Evolutionary conservation across 2,888 invertebrate species (phyloP).

Genomic region (Stenoptilia bipunctidactyla): DNA sequence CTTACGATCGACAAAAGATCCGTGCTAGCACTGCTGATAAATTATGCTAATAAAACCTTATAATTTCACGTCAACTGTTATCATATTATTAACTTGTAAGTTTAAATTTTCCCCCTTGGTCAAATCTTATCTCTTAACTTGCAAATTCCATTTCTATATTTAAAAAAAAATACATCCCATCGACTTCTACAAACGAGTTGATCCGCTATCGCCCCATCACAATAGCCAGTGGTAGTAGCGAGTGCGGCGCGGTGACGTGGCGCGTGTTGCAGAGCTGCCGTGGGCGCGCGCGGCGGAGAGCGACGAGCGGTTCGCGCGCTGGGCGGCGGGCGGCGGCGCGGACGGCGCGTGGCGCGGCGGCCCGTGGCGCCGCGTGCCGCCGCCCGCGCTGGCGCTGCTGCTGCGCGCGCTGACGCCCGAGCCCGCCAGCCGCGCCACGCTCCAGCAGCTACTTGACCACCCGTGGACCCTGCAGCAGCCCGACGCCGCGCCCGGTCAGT

Average conservation of each 20-base stretch:
- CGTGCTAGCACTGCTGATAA: too few relatives aligned
- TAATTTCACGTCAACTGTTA: too few relatives aligned
- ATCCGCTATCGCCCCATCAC: too few relatives aligned
- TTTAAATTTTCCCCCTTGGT: too few relatives aligned
- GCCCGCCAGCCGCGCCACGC: conserved; percentile 75
- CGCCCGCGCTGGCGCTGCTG: conserved; percentile 79
- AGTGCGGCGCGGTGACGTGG: conserved; percentile 60
- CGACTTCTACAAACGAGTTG: too few relatives aligned
- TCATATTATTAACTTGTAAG: too few relatives aligned
- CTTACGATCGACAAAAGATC: too few relatives aligned
- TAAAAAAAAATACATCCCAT: neutral
- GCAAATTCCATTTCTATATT: neutral
- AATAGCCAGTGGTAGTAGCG: conserved; percentile 10
- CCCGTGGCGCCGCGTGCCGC: conserved; percentile 88
- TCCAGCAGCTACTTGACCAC: conserved; percentile 79
- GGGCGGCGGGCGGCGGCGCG: conserved; percentile 62
- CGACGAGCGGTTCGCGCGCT: neutral
- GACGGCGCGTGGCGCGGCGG: conserved; percentile 78
- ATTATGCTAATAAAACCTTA: too few relatives aligned
- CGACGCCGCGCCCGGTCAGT: conserved; percentile 8
- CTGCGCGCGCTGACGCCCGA: conserved; percentile 80
- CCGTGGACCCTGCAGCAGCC: conserved; percentile 46
- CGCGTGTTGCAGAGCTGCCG: conserved; percentile 78
- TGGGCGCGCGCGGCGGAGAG: conserved; percentile 85
- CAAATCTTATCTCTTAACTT: too few relatives aligned